Evolutionary conservation across 1,140 invertebrate species (phyloP), one percentile per base, ranked within the genome.

Genomic region (Euwallacea similis): DNA sequence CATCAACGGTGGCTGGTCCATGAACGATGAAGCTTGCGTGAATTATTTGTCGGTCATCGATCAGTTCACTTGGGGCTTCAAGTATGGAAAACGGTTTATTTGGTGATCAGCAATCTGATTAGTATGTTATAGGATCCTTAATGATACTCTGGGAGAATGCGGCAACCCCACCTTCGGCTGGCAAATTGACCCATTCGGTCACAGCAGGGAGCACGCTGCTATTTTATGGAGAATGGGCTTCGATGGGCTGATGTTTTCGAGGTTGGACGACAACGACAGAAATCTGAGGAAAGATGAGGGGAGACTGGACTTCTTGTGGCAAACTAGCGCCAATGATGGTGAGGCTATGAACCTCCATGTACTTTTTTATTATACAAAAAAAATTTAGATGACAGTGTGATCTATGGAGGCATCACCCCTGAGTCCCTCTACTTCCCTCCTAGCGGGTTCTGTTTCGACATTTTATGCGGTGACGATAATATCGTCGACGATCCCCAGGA

Each of bases 41-140:
- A 90, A 94, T 80, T 96, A 95, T 78, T 86, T 88, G 59, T 89
- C 89, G 50, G 90, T 93, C n/a, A 91, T 96, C 72, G 93, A 96
- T 78, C 91, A 94, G 79, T 91, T 91, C 81, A 86, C 87, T 55
- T 87, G 85, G 84, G 87, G 86, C 9, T 79, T 87, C 7, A 83
- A 85, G 86, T 87, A 76, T 79, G 41, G 42, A 61, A 6, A 58
- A 16, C 21, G 16, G 11, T n/a, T 61, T 61, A 11, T 61, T 44
- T 11, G 3, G 6, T 0, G 7, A 61, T 42, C n/a, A 9, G 11
- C 21, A 61, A 61, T 50, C 8, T 64, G 55, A 15, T 21, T 58
- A 41, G 0, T 58, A 6, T 0, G 9, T 64, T 74, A 16, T 42
- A 73, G 72, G 43, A 64, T 66, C 11, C 42, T 66, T 7, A 66